phyloP scores from a whole-genome alignment of 2,888 invertebrate species.

The Lottia scabra region DNA sequence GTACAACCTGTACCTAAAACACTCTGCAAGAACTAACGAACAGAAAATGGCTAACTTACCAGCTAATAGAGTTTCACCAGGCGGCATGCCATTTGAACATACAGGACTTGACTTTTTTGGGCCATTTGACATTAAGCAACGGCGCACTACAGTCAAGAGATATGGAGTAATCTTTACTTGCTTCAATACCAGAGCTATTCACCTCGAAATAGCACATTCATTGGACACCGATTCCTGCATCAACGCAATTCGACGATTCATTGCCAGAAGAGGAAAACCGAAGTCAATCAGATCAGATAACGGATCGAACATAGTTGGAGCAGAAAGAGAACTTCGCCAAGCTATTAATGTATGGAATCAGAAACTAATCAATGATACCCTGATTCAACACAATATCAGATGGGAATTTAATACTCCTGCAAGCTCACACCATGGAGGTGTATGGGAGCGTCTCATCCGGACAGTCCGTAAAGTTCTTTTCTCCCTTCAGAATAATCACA shows the following conservation, averaged over 20 bases:
- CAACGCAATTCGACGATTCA: slow-evolving; percentile 22
- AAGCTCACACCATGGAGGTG: slow-evolving; percentile 16
- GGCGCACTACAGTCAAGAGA: slow-evolving; percentile 22
- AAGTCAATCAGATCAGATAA: slow-evolving; percentile 19
- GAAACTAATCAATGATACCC: slow-evolving; percentile 11
- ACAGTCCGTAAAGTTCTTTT: slow-evolving; percentile 20
- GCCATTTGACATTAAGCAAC: slow-evolving; percentile 23
- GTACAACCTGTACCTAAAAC: neutral
- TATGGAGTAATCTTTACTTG: slow-evolving; percentile 35
- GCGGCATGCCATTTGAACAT: too few species aligned
- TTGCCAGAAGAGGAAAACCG: slow-evolving; percentile 19
- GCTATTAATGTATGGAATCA: slow-evolving; percentile 23
- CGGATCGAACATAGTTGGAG: slow-evolving; percentile 31
- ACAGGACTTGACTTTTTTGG: slow-evolving; percentile 27
- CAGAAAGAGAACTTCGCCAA: slow-evolving; percentile 24
- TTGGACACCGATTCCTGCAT: slow-evolving; percentile 24
- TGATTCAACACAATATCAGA: slow-evolving; percentile 20
- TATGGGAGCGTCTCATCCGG: slow-evolving; percentile 32
- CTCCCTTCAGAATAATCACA: slow-evolving; percentile 15
- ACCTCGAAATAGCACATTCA: slow-evolving; percentile 25
- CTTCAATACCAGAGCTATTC: slow-evolving; percentile 19
- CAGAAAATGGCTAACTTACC: slow-evolving; percentile 18
- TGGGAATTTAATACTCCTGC: slow-evolving; percentile 32
- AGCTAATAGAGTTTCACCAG: slow-evolving; percentile 18
- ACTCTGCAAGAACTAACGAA: neutral